phyloP scores from a whole-genome alignment of 2,888 invertebrate species.

The Notocelia uddmanniana region DNA sequence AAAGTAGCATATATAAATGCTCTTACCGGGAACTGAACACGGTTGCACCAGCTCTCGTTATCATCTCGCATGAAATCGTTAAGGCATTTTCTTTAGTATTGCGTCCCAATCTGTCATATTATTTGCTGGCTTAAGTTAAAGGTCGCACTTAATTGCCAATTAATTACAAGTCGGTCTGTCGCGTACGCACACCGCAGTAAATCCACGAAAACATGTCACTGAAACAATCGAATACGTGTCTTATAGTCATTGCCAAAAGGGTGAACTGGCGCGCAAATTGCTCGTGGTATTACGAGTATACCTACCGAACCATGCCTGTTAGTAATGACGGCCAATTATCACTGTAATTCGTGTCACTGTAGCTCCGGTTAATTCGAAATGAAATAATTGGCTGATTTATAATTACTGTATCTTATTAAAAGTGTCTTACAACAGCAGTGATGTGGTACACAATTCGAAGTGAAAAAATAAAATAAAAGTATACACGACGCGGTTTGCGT shows the following conservation, averaged over 20 bases:
- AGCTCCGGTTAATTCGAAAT: conserved; percentile 9
- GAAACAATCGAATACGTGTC: not conserved
- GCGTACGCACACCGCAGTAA: conserved; percentile 9
- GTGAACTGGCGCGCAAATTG: not conserved
- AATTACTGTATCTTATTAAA: conserved; percentile 4
- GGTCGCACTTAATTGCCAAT: conserved; percentile 38
- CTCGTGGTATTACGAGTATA: not conserved
- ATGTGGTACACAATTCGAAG: not conserved
- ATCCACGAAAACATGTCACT: not conserved
- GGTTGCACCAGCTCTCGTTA: too few relatives aligned
- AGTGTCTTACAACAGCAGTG: not conserved
- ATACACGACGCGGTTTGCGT: too few relatives aligned
- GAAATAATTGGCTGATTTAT: not conserved
- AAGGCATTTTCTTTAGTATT: not conserved
- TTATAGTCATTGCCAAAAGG: not conserved
- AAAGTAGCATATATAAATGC: not conserved
- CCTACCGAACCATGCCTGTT: conserved; percentile 21
- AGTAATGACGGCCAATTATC: conserved; percentile 39
- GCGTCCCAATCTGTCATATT: conserved; percentile 8
- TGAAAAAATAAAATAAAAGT: not conserved
- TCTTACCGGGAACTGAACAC: too few relatives aligned
- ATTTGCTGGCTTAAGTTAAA: conserved; percentile 26
- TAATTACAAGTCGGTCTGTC: conserved; percentile 33
- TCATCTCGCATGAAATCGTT: too few relatives aligned
- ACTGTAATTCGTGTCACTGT: conserved; percentile 24